Percentiles rank a stretch among this genome's conserved stretches.
phyloP scores from a whole-genome alignment of 1,140 invertebrate genomes.

The Drosophila subpulchrella region DNA sequence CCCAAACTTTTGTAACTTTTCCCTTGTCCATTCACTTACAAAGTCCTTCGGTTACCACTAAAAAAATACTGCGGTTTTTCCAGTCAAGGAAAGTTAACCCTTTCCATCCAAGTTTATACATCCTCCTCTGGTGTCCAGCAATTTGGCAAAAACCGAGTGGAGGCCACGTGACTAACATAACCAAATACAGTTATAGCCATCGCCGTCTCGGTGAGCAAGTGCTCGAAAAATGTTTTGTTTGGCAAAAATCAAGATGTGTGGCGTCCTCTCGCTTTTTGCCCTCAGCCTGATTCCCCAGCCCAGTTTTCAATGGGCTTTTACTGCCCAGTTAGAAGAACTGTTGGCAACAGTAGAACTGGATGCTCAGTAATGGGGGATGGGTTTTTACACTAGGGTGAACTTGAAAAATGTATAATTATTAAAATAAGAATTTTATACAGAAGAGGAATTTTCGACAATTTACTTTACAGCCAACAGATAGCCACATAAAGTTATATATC shows the following conservation, averaged over 20 bases:
- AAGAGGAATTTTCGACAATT: too few species aligned
- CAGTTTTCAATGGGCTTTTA: conserved; percentile 29
- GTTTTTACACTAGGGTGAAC: conserved; percentile 30
- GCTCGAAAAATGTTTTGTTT: conserved; percentile 77
- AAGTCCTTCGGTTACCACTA: conserved; percentile 15
- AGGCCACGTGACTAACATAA: conserved; percentile 81
- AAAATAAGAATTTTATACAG: too few species aligned
- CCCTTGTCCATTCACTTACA: conserved; percentile 3
- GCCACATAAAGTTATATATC: too few species aligned
- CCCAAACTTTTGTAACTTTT: background rate
- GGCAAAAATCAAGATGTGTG: conserved; percentile 81
- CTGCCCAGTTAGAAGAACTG: conserved; percentile 43
- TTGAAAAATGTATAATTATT: conserved; percentile 3
- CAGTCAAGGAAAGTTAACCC: conserved; percentile 20
- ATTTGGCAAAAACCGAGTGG: conserved; percentile 69
- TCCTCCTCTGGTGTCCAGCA: conserved; percentile 48
- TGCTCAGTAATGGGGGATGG: conserved; percentile 4
- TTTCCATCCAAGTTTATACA: background rate
- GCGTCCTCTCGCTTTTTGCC: conserved; percentile 38
- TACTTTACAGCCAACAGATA: too few species aligned
- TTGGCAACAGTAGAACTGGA: conserved; percentile 53
- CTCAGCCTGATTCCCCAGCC: conserved; percentile 13
- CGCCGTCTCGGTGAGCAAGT: conserved; percentile 52
- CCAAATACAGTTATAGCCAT: conserved; percentile 72
- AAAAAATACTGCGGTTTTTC: conserved; percentile 34